Evolutionary conservation across 2,113 vertebrate species (phyloP), one percentile per base, ranked within the genome.

Genomic region (Fukomys damarensis): DNA sequence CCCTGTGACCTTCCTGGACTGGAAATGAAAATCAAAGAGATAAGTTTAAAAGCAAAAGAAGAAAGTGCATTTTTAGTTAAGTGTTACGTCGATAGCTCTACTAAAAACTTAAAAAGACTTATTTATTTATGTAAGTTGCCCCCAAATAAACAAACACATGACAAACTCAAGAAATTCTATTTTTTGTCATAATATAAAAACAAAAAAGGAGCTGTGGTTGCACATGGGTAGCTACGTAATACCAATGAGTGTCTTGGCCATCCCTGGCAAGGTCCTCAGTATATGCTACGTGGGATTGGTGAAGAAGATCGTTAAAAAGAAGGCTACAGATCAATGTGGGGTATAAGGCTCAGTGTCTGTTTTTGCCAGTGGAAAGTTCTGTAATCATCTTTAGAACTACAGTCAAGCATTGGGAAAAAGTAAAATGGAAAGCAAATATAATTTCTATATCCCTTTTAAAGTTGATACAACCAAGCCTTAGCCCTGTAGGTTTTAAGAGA

Each of bases 391-490:
- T 93, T 84, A 82, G 43, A 91, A 63, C 43, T 59, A 35, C 63
- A 52, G 77, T 30, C 38, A 94, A 91, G 93, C 97, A 97, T 16
- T 46, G 43, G 85, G 79, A 91, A 82, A 96, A 93, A 95, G 86
- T 96, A 94, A 96, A 95, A 68, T 93, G 58, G 84, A 86, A 96
- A 96, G 91, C 94, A 96, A 68, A 86, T 93, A 92, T 54, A 96
- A 91, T 91, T 97, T 97, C 96, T 97, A 81, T 98, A 93, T 98
- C 96, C 92, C 96, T 94, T 94, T 86, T 95, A 41, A 98, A 96
- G 96, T 95, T 85, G 98, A 95, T 58, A 5, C 89, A 91, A 97
- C 63, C 86, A 97, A 91, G 96, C 97, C 74, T 94, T 83, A 14
- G 89, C 65, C 70, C 96, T 22, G 85, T 93, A 95, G 89, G 94